Conservation (phyloP, 2,113 vertebrate species). For the Proteles cristata region DNA sequence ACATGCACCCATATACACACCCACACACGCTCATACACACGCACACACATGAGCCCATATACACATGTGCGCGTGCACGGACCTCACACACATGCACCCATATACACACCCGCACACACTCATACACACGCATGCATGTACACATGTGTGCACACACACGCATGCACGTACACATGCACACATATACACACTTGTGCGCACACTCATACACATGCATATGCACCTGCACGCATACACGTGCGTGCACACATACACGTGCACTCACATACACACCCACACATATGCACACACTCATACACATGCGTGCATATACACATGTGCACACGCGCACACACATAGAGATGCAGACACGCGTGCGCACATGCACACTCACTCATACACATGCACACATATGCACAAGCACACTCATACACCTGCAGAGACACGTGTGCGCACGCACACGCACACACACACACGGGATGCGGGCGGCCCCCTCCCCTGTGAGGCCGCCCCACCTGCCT, state of each 20-base stretch:
- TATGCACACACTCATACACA: accelerated
- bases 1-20: too few species aligned
- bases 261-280: background rate
- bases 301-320: too few species aligned
- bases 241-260: too few species aligned
- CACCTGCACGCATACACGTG: background rate
- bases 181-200: background rate
- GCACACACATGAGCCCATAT: background rate
- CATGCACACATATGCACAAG: too few species aligned
- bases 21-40: background rate
- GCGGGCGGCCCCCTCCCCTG: background rate
- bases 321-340: too few species aligned
- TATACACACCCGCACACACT: background rate
- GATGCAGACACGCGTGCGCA: background rate
- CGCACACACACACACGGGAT: background rate
- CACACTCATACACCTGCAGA: too few species aligned
- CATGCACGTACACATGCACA: accelerated
- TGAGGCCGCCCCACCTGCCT: background rate
- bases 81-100: too few species aligned
- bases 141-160: too few species aligned
- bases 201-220: too few species aligned
- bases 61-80: accelerated
- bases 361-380: background rate
- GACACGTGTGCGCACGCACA: background rate
- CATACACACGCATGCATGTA: background rate